phyloP scores from a whole-genome alignment of 2,113 vertebrate species.

The Maccullochella peelii region DNA sequence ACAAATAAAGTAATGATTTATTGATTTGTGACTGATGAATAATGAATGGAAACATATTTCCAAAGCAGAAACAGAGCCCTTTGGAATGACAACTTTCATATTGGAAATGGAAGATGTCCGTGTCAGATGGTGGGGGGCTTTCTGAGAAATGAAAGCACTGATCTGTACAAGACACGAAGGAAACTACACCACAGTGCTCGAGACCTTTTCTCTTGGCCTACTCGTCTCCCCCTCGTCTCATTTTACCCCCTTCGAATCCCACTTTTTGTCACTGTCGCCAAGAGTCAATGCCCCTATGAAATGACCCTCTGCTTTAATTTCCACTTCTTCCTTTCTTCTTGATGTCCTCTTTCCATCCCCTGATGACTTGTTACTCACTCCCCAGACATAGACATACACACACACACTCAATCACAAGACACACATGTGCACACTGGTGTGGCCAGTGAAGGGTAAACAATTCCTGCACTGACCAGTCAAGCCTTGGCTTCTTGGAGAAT shows the following conservation, averaged over 20 bases:
- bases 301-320: conserved; percentile 52
- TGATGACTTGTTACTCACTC: conserved; percentile 35
- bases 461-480: conserved; percentile 54
- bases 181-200: background rate
- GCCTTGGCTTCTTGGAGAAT: conserved; percentile 62
- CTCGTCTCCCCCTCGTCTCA: background rate
- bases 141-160: conserved; percentile 32
- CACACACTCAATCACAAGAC: background rate
- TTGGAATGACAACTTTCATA: background rate
- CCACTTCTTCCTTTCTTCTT: conserved; percentile 31
- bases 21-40: background rate
- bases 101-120: background rate
- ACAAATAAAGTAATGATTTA: background rate
- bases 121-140: background rate
- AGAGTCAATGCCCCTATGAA: conserved; percentile 43
- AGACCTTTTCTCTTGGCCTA: conserved; percentile 47
- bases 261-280: conserved; percentile 24
- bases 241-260: background rate
- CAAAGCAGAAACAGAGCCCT: background rate
- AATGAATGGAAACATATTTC: background rate
- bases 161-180: conserved; percentile 27
- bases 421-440: background rate
- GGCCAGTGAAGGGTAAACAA: conserved; percentile 63
- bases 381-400: background rate
- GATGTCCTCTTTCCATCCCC: conserved; percentile 39